A percentile compares a stretch with the other conserved stretches of the same genome.
phyloP scores from a whole-genome alignment of 2,113 vertebrate species.

The Xiphophorus maculatus region DNA sequence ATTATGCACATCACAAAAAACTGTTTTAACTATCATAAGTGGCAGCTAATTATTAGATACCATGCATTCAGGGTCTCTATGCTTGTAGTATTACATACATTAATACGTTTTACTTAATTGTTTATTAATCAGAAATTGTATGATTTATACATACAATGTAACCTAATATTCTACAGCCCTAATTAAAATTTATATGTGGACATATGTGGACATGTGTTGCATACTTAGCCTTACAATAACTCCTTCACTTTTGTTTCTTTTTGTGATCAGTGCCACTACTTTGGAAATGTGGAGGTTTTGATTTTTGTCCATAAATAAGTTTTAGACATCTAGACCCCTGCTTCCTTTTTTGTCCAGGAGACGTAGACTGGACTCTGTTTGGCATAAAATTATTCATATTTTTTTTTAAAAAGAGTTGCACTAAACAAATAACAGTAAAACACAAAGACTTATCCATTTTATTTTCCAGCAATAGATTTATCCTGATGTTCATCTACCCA shows the following conservation, averaged over 20 bases:
- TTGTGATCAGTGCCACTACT: not conserved
- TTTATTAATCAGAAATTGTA: not conserved
- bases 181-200: too few relatives aligned
- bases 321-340: not conserved
- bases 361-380: not conserved
- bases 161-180: too few relatives aligned
- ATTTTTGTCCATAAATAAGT: not conserved
- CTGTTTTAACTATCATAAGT: not conserved
- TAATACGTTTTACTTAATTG: too few relatives aligned
- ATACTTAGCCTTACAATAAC: not conserved
- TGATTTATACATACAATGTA: too few relatives aligned
- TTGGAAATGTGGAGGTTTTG: not conserved
- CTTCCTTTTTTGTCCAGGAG: not conserved
- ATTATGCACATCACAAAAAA: not conserved
- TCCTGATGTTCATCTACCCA: constrained; percentile 7
- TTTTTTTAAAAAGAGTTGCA: not conserved
- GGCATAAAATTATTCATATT: not conserved
- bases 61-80: not conserved
- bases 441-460: constrained; percentile 18
- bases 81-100: not conserved
- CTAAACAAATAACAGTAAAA: not conserved
- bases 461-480: constrained; percentile 1
- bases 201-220: too few relatives aligned
- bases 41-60: not conserved
- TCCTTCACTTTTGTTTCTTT: not conserved